phyloP scores from a whole-genome alignment of 2,113 vertebrate species.

The Apodemus sylvaticus region DNA sequence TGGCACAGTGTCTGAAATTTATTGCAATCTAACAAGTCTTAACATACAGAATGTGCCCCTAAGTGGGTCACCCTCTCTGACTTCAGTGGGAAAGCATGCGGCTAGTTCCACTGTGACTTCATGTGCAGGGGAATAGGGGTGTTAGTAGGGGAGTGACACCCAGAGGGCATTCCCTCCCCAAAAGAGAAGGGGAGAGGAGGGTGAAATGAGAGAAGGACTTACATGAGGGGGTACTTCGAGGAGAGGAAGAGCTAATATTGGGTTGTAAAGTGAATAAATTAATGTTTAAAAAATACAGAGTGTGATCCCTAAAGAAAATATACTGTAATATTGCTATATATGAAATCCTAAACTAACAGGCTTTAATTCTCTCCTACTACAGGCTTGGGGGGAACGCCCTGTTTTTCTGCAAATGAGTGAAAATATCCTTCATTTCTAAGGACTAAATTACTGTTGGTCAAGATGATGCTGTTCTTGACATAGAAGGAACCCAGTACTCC shows the following conservation, averaged over 20 bases:
- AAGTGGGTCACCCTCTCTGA: too few relatives aligned
- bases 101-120: not conserved
- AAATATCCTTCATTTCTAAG: slow-evolving; percentile 23
- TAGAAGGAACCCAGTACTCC: too few relatives aligned
- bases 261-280: not conserved
- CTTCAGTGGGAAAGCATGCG: too few relatives aligned
- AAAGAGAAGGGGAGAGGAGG: too few relatives aligned
- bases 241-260: not conserved
- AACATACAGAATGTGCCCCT: not conserved
- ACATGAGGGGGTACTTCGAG: not conserved
- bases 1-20: not conserved
- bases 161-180: too few relatives aligned
- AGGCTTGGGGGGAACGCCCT: not conserved
- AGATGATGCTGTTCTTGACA: not conserved
- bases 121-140: too few relatives aligned
- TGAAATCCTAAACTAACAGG: slow-evolving; percentile 22
- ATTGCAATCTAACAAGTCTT: not conserved
- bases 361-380: not conserved
- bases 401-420: not conserved
- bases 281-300: not conserved
- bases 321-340: not conserved
- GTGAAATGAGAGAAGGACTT: not conserved
- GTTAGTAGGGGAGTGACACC: too few relatives aligned
- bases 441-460: not conserved
- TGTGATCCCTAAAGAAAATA: slow-evolving; percentile 17